Conservation (phyloP, 2,797 vertebrate genomes). For the Poecile montanus region DNA sequence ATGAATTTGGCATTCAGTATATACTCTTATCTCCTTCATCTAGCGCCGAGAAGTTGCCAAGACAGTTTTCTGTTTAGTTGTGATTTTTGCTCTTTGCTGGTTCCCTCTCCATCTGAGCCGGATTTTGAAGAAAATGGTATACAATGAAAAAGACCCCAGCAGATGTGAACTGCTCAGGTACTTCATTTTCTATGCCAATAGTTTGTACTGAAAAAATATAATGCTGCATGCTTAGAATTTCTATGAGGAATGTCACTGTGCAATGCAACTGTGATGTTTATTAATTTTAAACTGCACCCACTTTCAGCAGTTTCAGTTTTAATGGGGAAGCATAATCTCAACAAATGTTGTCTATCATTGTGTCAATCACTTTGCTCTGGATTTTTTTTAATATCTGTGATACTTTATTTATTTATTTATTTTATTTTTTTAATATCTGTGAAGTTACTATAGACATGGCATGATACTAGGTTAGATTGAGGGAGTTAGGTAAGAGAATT, state of each 20-base stretch:
- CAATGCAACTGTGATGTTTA: neutral
- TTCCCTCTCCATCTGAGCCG: slow-evolving; percentile 94
- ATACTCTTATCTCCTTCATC: neutral
- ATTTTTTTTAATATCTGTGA: neutral
- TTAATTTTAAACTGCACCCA: neutral
- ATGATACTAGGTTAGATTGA: neutral
- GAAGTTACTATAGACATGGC: neutral
- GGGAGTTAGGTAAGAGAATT: neutral
- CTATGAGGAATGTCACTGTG: neutral
- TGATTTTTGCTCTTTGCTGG: slow-evolving; percentile 98
- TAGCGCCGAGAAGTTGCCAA: slow-evolving; percentile 98
- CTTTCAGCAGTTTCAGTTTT: neutral
- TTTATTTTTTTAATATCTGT: neutral
- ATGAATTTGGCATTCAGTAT: neutral
- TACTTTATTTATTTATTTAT: no score
- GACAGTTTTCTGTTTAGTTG: slow-evolving; percentile 95
- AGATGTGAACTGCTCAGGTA: slow-evolving; percentile 91
- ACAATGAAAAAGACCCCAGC: slow-evolving; percentile 73
- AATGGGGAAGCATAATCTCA: neutral
- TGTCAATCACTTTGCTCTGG: neutral
- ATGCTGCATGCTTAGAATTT: neutral
- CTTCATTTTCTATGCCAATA: neutral
- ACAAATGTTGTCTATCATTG: neutral
- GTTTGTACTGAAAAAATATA: neutral
- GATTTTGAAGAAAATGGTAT: slow-evolving; percentile 88